These are phyloP conservation scores for Scolopax mira DNA, from an alignment of 2,113 vertebrate species.

Conservation along the genomic window DNA sequence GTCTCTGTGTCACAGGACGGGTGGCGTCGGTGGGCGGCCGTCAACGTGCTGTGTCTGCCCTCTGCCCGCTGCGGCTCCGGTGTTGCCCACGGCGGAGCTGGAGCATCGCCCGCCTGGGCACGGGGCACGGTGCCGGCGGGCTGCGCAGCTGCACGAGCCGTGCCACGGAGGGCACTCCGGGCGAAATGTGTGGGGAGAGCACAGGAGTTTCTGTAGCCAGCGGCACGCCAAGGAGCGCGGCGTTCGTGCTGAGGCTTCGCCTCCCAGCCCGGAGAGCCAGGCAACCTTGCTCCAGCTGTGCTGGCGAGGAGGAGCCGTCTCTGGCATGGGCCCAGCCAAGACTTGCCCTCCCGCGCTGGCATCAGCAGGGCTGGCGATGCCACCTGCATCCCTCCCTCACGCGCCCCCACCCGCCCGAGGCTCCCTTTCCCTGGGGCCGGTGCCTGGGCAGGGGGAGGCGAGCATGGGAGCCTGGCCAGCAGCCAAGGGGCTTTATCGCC, in stretches of 20 bases:
- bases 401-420: rapidly evolving
- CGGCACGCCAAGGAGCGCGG: rapidly evolving
- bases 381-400: not conserved
- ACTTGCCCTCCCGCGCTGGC: not conserved
- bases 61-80: rapidly evolving
- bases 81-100: not conserved
- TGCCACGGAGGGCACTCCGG: not conserved
- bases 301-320: not conserved
- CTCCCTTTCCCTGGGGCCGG: not conserved
- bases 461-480: slow-evolving; percentile 17
- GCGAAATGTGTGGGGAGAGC: not conserved
- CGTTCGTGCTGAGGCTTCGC: not conserved
- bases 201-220: slow-evolving; percentile 30
- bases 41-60: rapidly evolving
- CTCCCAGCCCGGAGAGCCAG: not conserved
- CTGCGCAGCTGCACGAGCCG: not conserved
- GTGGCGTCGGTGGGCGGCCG: rapidly evolving
- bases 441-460: not conserved
- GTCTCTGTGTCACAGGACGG: rapidly evolving
- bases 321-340: not conserved
- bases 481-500: slow-evolving; percentile 10
- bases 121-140: rapidly evolving
- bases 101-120: not conserved
- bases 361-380: not conserved
- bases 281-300: not conserved